These are phyloP conservation scores for Sandelia bainsii DNA, from an alignment of 2,797 vertebrate species.

Conservation along the genomic window DNA sequence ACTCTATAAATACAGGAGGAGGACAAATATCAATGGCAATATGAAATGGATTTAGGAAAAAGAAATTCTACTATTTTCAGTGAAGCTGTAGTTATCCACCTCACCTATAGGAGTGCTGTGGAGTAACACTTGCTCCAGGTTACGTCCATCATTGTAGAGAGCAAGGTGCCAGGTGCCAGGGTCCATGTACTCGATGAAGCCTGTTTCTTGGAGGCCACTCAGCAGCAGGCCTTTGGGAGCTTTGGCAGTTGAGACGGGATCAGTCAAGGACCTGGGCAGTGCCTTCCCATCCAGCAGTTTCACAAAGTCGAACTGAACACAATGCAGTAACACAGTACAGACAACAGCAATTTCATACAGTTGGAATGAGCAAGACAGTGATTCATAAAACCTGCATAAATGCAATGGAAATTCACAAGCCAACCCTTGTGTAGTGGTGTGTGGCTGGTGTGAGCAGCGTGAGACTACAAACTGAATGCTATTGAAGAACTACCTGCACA, in stretches of 20 bases:
- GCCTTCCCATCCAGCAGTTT: slow-evolving; percentile 96
- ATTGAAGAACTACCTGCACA: slow-evolving; percentile 34
- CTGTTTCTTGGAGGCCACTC: slow-evolving; percentile 92
- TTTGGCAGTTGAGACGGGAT: slow-evolving; percentile 86
- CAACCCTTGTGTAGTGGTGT: slow-evolving; percentile 22
- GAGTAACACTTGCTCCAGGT: slow-evolving; percentile 93
- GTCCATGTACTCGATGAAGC: slow-evolving; percentile 98
- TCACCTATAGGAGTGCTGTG: slow-evolving; percentile 94
- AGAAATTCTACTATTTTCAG: background rate
- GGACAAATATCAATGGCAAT: background rate
- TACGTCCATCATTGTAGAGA: slow-evolving; percentile 96
- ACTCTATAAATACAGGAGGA: background rate
- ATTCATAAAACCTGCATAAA: slow-evolving; percentile 39
- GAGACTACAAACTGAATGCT: slow-evolving; percentile 27
- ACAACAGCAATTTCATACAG: slow-evolving; percentile 19
- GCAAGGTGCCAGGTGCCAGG: slow-evolving; percentile 95
- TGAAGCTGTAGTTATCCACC: slow-evolving; percentile 13
- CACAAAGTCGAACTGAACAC: slow-evolving; percentile 94
- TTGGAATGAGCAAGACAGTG: background rate
- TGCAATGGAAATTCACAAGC: slow-evolving; percentile 3
- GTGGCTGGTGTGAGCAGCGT: slow-evolving; percentile 32
- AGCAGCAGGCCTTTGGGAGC: slow-evolving; percentile 91
- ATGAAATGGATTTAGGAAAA: background rate
- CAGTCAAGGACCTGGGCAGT: slow-evolving; percentile 90
- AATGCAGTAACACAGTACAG: slow-evolving; percentile 35